Percentiles rank a stretch among this genome's conserved stretches.
Conservation (phyloP, 2,113 vertebrate species). For the Chauna torquata region DNA sequence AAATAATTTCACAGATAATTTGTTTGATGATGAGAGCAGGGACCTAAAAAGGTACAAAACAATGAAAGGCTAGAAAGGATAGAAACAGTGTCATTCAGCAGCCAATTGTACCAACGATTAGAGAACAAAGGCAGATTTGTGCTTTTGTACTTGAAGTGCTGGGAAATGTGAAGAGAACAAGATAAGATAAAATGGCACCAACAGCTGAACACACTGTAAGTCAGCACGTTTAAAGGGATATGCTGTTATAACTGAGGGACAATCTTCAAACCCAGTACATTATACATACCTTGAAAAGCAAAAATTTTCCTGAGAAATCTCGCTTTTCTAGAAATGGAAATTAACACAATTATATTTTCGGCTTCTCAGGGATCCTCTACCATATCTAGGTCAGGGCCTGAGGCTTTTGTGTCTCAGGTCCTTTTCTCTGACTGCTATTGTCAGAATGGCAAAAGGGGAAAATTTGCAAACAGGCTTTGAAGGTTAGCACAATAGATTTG, state of each 20-base stretch:
- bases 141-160: neutral
- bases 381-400: neutral
- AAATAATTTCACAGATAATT: neutral
- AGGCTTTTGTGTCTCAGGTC: neutral
- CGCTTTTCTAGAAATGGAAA: neutral
- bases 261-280: accelerated
- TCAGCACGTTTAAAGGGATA: neutral
- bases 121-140: neutral
- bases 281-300: neutral
- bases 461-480: neutral
- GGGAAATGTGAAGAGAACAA: neutral
- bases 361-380: neutral
- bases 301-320: neutral
- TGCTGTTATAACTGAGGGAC: neutral
- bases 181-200: neutral
- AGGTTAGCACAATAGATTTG: neutral
- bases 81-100: neutral
- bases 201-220: neutral
- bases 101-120: neutral
- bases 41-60: neutral
- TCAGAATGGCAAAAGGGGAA: neutral
- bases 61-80: neutral
- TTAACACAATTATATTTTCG: neutral
- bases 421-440: neutral
- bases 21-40: neutral